phyloP scores from a whole-genome alignment of 2,888 invertebrate genomes.

The Pristionchus entomophagus region DNA sequence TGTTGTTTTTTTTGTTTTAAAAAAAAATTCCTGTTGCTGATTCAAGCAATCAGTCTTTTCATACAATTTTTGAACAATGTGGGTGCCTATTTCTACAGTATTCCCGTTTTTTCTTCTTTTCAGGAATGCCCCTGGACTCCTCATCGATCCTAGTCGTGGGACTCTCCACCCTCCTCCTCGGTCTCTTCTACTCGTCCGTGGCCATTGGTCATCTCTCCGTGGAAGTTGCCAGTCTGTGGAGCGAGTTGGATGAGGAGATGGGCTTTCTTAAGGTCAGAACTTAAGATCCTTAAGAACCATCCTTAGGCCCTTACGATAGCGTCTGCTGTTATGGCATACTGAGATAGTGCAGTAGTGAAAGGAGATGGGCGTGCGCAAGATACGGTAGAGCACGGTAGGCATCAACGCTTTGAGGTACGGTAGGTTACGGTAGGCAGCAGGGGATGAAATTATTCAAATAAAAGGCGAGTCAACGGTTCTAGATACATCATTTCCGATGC shows the following conservation, averaged over 20 bases:
- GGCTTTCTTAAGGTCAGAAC: too few relatives aligned
- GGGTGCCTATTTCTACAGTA: background rate
- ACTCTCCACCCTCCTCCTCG: background rate
- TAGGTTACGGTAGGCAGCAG: too few relatives aligned
- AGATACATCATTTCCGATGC: too few relatives aligned
- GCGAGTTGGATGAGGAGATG: constrained; percentile 38
- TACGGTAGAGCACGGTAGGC: background rate
- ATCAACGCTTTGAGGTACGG: too few relatives aligned
- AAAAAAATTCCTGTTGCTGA: background rate
- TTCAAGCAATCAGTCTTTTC: background rate
- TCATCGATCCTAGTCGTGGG: background rate
- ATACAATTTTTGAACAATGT: background rate
- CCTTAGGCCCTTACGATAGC: too few relatives aligned
- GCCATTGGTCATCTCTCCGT: background rate
- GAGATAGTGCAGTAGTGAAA: too few relatives aligned
- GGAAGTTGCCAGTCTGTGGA: background rate
- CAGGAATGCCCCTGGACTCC: background rate
- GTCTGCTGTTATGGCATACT: too few relatives aligned
- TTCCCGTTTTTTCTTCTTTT: background rate
- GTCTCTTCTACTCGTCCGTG: background rate
- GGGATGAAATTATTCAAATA: too few relatives aligned
- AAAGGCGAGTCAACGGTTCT: too few relatives aligned
- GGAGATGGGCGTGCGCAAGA: constrained; percentile 37
- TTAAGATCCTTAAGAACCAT: too few relatives aligned
- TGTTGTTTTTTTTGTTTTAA: background rate